A percentile compares a stretch with the other conserved stretches of the same genome.
phyloP scores from a whole-genome alignment of 2,888 invertebrate genomes.

The Tigriopus californicus region DNA sequence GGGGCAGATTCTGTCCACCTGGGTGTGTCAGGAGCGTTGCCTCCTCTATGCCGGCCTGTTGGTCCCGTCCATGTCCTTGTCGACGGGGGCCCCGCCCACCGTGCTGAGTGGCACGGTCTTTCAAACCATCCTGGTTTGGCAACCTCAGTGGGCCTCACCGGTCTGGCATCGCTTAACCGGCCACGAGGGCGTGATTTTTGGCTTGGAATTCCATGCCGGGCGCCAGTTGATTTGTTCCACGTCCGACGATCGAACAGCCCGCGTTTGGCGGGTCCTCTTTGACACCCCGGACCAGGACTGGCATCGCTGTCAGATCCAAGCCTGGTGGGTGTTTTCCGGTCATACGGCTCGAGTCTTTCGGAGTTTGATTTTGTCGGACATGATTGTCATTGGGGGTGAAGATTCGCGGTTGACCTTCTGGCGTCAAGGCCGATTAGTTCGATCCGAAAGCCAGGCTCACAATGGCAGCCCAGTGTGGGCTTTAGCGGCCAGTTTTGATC shows the following conservation, averaged over 20 bases:
- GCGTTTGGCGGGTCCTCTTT: slow-evolving; percentile 3
- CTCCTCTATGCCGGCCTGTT: background rate
- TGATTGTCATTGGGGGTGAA: too few relatives aligned
- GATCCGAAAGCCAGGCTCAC: too few relatives aligned
- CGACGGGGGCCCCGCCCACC: background rate
- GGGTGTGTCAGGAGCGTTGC: background rate
- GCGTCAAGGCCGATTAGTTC: too few relatives aligned
- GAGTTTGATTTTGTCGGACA: background rate
- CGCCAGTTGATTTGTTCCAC: slow-evolving; percentile 1
- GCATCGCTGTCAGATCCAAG: background rate
- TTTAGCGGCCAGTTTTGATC: background rate
- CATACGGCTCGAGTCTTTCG: slow-evolving; percentile 8
- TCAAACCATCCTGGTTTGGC: background rate
- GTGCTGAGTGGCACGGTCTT: slow-evolving; percentile 6
- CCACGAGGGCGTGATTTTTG: slow-evolving; percentile 4
- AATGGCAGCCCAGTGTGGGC: too few relatives aligned
- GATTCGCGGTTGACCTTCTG: too few relatives aligned
- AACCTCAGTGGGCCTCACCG: background rate
- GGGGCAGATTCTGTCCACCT: background rate
- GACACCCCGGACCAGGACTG: background rate
- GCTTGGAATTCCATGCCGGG: background rate
- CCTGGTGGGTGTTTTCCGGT: background rate
- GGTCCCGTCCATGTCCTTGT: background rate
- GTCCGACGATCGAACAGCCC: slow-evolving; percentile 5
- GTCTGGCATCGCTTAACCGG: background rate